phyloP scores from a whole-genome alignment of 2,888 invertebrate species.

The Lycaena phlaeas region DNA sequence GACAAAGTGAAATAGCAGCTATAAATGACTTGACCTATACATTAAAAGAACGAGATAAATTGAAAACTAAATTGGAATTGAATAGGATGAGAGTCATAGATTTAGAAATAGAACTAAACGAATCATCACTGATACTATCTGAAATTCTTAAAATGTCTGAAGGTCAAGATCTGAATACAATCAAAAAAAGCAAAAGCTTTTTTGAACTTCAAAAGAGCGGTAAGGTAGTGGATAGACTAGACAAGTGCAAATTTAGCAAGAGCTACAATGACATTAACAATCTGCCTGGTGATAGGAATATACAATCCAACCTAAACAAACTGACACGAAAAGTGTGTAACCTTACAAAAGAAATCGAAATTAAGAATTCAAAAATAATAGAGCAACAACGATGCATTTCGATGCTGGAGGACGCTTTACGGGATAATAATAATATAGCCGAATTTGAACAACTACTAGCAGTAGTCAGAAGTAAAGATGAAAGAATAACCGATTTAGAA shows the following conservation, averaged over 20 bases:
- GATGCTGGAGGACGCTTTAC: conserved; percentile 66
- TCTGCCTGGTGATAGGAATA: conserved; percentile 32
- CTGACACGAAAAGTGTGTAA: conserved; percentile 53
- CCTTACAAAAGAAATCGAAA: conserved; percentile 55
- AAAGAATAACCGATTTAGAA: conserved; percentile 84
- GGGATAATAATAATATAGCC: conserved; percentile 71
- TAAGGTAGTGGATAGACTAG: conserved; percentile 73
- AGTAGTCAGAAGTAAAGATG: conserved; percentile 74
- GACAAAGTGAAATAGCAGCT: conserved; percentile 49
- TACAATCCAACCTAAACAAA: conserved; percentile 39
- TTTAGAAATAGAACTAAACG: conserved; percentile 67
- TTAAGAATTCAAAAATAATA: conserved; percentile 68
- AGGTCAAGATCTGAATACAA: conserved; percentile 41
- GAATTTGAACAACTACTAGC: conserved; percentile 73
- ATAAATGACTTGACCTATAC: conserved; percentile 47
- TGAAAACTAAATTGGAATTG: conserved; percentile 52
- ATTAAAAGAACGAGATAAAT: conserved; percentile 42
- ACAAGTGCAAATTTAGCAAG: conserved; percentile 62
- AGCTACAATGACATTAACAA: conserved; percentile 48
- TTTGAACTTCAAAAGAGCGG: conserved; percentile 70
- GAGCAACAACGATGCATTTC: conserved; percentile 70
- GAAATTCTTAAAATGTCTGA: conserved; percentile 63
- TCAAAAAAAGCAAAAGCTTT: conserved; percentile 59
- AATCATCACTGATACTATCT: conserved; percentile 64
- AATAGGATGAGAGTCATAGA: conserved; percentile 61